Evolutionary conservation across 2,113 vertebrate genomes (phyloP).

Genomic region (Hylia prasina): DNA sequence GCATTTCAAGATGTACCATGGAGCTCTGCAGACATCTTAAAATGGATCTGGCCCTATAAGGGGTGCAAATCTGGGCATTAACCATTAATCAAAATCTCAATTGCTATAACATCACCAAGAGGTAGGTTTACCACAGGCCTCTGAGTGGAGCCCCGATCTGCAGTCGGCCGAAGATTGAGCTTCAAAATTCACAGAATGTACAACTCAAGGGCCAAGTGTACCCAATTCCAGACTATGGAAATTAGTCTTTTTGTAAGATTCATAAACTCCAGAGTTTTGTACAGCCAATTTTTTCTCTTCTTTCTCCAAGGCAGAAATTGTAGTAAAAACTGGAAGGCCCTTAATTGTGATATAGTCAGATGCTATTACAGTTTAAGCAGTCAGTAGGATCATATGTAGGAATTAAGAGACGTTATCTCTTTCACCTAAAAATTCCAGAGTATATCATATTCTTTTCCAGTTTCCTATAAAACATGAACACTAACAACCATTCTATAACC

Average conservation of each 20-base stretch:
- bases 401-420: conserved; percentile 16
- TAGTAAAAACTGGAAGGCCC: conserved; percentile 20
- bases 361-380: conserved; percentile 23
- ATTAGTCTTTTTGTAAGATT: background rate
- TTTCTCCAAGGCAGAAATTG: conserved; percentile 11
- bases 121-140: conserved; percentile 35
- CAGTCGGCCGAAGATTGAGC: background rate
- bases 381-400: conserved; percentile 16
- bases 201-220: background rate
- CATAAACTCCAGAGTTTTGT: background rate
- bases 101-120: background rate
- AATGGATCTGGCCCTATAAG: background rate
- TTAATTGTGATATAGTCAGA: conserved; percentile 25
- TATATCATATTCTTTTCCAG: conserved; percentile 50
- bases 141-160: background rate
- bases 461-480: conserved; percentile 62
- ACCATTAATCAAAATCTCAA: background rate
- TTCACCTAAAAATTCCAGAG: conserved; percentile 28
- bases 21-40: background rate
- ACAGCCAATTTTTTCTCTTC: background rate
- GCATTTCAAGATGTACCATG: background rate
- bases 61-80: background rate
- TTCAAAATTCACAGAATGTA: background rate
- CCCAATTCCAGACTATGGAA: background rate
- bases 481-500: conserved; percentile 45